These are phyloP conservation scores for Anthonomus grandis DNA, from an alignment of 1,140 invertebrate genomes.

Conservation along the genomic window DNA sequence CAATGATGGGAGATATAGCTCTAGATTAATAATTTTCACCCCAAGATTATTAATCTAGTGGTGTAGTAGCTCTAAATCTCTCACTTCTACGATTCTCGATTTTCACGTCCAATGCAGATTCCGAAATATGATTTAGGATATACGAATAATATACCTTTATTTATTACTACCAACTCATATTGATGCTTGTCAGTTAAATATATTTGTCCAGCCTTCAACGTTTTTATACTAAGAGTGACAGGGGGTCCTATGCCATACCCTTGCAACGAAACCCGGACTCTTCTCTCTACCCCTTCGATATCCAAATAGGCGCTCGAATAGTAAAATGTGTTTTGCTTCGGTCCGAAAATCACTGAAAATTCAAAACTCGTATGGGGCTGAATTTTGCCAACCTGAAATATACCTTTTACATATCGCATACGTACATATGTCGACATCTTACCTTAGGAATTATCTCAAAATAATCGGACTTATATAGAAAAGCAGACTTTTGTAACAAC, in stretches of 20 bases:
- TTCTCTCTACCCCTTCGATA: slow-evolving; percentile 32
- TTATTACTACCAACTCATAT: slow-evolving; percentile 39
- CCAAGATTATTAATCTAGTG: too few relatives aligned
- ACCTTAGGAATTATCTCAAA: slow-evolving; percentile 29
- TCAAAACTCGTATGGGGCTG: slow-evolving; percentile 32
- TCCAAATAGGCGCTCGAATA: slow-evolving; percentile 36
- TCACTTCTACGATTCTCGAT: too few relatives aligned
- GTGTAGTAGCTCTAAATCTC: too few relatives aligned
- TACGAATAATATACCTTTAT: slow-evolving; percentile 25
- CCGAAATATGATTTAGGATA: too few relatives aligned
- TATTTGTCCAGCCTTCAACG: slow-evolving; percentile 35
- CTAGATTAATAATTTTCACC: too few relatives aligned
- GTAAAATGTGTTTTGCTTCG: slow-evolving; percentile 25
- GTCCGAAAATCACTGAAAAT: slow-evolving; percentile 37
- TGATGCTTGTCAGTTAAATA: slow-evolving; percentile 39
- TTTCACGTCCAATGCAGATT: too few relatives aligned
- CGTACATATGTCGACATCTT: background rate
- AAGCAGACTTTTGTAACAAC: slow-evolving; percentile 2
- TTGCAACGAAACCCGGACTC: slow-evolving; percentile 33
- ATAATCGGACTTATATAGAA: slow-evolving; percentile 17
- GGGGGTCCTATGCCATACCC: slow-evolving; percentile 37
- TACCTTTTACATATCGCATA: background rate
- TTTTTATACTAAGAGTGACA: slow-evolving; percentile 32
- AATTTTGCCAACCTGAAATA: slow-evolving; percentile 34
- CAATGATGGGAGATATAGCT: too few relatives aligned